phyloP scores from a whole-genome alignment of 2,888 invertebrate species.

The Caenorhabditis sp. region DNA sequence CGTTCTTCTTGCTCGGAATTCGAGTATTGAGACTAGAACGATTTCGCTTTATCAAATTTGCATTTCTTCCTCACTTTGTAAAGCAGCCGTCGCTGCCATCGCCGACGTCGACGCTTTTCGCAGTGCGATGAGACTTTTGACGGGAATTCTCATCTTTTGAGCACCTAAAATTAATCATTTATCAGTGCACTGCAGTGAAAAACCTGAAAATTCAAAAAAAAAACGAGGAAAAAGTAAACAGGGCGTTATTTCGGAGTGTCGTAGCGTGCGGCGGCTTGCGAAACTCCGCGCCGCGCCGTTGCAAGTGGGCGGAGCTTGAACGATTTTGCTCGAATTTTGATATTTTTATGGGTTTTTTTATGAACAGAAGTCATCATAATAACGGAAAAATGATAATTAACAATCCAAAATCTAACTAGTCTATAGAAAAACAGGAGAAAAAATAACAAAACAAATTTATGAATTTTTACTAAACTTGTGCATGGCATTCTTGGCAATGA shows the following conservation, averaged over 20 bases:
- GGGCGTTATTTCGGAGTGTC: conserved; percentile 9
- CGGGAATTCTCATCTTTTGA: conserved; percentile 49
- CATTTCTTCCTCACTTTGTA: conserved; percentile 13
- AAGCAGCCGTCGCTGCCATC: conserved; percentile 11
- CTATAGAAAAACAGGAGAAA: too few species aligned
- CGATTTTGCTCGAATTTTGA: too few species aligned
- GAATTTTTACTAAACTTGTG: conserved; percentile 50
- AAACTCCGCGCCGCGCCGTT: conserved; percentile 28
- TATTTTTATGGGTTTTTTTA: neutral
- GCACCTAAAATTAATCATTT: conserved; percentile 28
- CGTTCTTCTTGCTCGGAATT: neutral
- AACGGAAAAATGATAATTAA: neutral
- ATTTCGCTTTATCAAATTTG: neutral
- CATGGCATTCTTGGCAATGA: conserved; percentile 58
- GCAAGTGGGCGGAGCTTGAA: conserved; percentile 46
- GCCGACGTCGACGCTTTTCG: conserved; percentile 21
- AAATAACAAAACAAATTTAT: neutral
- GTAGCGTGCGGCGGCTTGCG: conserved; percentile 44
- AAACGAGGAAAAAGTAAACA: neutral
- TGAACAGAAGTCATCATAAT: conserved; percentile 1
- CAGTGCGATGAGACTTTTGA: conserved; percentile 28
- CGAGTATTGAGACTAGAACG: neutral
- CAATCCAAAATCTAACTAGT: conserved; percentile 7
- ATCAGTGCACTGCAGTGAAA: neutral
- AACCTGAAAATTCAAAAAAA: conserved; percentile 19